Conservation (phyloP, 2,113 vertebrate genomes). For the Clarias magur region DNA sequence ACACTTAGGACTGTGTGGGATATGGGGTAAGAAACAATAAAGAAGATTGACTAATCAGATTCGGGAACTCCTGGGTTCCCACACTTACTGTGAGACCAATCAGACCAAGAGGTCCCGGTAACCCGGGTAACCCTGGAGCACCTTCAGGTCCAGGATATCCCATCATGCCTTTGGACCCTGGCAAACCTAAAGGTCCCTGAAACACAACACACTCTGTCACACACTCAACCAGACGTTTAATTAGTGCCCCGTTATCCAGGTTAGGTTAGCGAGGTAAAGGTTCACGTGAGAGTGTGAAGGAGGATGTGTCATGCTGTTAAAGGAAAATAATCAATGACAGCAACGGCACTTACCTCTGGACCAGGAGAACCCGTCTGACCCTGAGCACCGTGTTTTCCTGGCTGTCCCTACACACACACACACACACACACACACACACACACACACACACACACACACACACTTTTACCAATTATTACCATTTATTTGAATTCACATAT, state of each 20-base stretch:
- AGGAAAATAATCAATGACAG: neutral
- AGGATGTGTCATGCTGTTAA: neutral
- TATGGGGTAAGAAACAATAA: neutral
- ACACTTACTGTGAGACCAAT: constrained; percentile 62
- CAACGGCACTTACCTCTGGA: constrained; percentile 79
- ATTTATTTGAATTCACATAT: neutral
- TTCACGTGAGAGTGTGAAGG: neutral
- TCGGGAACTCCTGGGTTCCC: neutral
- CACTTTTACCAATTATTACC: neutral
- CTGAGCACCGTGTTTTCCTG: constrained; percentile 82
- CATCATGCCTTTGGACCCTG: constrained; percentile 75
- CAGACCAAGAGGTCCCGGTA: constrained; percentile 77
- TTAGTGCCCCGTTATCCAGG: neutral
- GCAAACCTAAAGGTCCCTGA: constrained; percentile 80
- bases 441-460: neutral
- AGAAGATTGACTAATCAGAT: constrained; percentile 21
- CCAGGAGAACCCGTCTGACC: constrained; percentile 83
- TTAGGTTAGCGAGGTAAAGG: neutral
- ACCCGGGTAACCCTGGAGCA: constrained; percentile 78
- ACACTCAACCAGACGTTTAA: constrained; percentile 52
- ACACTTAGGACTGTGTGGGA: neutral
- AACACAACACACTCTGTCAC: constrained; percentile 9
- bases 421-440: constrained; percentile 18
- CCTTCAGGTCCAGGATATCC: constrained; percentile 84
- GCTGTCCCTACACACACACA: constrained; percentile 75